These are phyloP conservation scores for Drosophila pectinifera DNA, from an alignment of 1,140 invertebrate genomes.

Conservation along the genomic window DNA sequence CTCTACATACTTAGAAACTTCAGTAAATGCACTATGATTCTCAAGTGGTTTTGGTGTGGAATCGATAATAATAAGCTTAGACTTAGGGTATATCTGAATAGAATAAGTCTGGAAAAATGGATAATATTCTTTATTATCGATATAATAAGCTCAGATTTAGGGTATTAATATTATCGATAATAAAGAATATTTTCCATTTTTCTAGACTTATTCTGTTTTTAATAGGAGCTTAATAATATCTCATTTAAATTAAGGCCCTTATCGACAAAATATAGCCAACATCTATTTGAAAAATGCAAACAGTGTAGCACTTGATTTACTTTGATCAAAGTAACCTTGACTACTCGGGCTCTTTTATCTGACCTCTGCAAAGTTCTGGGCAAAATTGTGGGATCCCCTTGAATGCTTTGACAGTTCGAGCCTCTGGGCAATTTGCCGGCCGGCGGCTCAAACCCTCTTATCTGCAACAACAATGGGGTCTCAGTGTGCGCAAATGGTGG, in stretches of 20 bases:
- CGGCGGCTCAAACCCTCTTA: conserved; percentile 26
- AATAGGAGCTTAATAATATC: too few relatives aligned
- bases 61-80: neutral
- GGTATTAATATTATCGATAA: too few relatives aligned
- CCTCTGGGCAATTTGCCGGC: conserved; percentile 31
- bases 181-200: too few relatives aligned
- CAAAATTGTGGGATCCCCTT: neutral
- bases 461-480: conserved; percentile 19
- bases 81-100: too few relatives aligned
- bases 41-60: neutral
- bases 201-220: too few relatives aligned
- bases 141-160: too few relatives aligned
- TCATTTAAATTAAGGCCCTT: too few relatives aligned
- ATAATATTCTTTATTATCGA: too few relatives aligned
- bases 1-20: neutral
- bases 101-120: too few relatives aligned
- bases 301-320: neutral
- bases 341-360: conserved; percentile 3
- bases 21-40: neutral
- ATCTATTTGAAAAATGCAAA: neutral
- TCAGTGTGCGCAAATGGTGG: conserved; percentile 18
- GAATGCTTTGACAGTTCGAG: conserved; percentile 1
- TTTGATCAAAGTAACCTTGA: conserved; percentile 12
- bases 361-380: neutral
- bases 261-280: too few relatives aligned